Evolutionary conservation across 1,140 invertebrate species (phyloP), one percentile per base, ranked within the genome.

Genomic region (Solen grandis): DNA sequence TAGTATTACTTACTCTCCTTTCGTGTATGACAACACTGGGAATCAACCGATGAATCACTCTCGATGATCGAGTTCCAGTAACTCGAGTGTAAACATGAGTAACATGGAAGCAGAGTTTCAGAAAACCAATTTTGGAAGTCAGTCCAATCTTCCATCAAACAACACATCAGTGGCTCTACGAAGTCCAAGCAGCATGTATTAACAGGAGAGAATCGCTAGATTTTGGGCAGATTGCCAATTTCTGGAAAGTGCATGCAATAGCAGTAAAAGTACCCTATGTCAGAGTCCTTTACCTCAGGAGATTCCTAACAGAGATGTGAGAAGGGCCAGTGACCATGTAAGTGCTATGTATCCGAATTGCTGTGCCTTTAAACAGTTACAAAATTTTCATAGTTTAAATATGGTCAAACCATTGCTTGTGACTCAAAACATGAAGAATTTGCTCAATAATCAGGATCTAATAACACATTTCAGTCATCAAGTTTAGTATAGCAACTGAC

Each of bases 261-360:
- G 88, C 78, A 88, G 88, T 14, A 88, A 89, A n/a, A 85, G 88
- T 78, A 89, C 90, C 13, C 88, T 89, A 1, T 88, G 82, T 69
- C 79, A 84, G 31, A 91, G 90, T n/a, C 90, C 90, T 1, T 84
- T 91, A 55, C 90, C 91, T 14, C 88, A 92, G 77, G 91, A 92
- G 62, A 86, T 91, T 2, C 88, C 90, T 13, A 90, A 90, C 65
- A 76, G 88, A 31, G 88, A 92, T 59, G 83, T 89, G n/a, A 91
- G 95, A 83, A 91, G 95, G 86, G 95, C 95, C 89, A 95, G 95
- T 4, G 95, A 96, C 87, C 95, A 95, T 0, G 94, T 95, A 33
- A 90, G 94, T 59, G 93, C 94, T 2, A 63, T 92, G 33, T 92
- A 92, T 62, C 88, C 91, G 5, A 89, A 88, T 73, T 89, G 88